These are phyloP conservation scores for Muraenolepis orangiensis DNA, from an alignment of 2,797 vertebrate species.

Conservation along the genomic window DNA sequence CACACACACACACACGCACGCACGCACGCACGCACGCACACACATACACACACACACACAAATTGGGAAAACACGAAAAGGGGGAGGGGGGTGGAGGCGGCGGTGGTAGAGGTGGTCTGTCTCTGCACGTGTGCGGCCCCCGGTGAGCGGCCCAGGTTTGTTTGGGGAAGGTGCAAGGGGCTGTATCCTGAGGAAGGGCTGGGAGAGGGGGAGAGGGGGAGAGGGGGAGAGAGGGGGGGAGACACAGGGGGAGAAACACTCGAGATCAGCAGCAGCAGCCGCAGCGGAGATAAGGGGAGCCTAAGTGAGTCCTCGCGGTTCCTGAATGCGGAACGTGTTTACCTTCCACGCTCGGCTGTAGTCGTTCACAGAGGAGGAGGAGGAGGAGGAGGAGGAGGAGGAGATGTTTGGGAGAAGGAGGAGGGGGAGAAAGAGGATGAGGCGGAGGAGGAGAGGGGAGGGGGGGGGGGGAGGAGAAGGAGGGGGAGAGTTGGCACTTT, in stretches of 20 bases:
- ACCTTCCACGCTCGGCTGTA: slow-evolving; percentile 64
- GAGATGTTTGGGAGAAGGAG: slow-evolving; percentile 13
- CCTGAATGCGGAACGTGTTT: slow-evolving; percentile 69
- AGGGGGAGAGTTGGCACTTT: not conserved
- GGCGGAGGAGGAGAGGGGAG: no score
- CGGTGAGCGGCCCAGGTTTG: slow-evolving; percentile 49
- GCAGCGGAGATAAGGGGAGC: slow-evolving; percentile 64
- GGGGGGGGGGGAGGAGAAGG: not conserved
- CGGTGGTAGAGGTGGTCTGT: slow-evolving; percentile 28
- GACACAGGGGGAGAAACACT: slow-evolving; percentile 52
- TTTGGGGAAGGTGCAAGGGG: slow-evolving; percentile 61
- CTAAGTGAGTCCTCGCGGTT: slow-evolving; percentile 66
- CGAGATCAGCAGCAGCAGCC: slow-evolving; percentile 39
- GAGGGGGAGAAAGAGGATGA: not conserved
- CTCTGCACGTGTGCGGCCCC: slow-evolving; percentile 35
- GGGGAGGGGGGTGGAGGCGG: not conserved
- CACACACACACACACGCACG: no score
- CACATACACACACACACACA: no score
- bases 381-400: slow-evolving; percentile 20
- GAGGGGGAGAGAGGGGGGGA: slow-evolving; percentile 28
- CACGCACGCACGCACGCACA: no score
- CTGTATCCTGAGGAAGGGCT: slow-evolving; percentile 47
- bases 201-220: no score
- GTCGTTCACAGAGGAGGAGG: slow-evolving; percentile 54
- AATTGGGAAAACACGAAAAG: not conserved